Evolutionary conservation across 2,888 invertebrate genomes (phyloP).

Genomic region (Stenodema calcarata): DNA sequence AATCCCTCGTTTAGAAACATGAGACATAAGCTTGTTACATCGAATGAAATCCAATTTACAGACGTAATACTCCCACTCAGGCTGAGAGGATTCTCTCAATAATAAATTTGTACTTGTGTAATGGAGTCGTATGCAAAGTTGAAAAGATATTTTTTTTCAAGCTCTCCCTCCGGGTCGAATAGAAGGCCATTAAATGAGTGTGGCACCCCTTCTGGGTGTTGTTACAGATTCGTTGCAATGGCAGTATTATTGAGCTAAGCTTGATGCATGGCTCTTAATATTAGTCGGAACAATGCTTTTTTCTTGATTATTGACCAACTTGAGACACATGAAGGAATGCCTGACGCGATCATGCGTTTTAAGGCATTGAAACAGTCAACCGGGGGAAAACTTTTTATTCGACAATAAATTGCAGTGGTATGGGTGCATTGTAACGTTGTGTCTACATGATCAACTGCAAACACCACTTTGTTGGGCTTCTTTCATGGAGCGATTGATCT

Average conservation of each 20-base stretch:
- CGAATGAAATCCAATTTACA: not conserved
- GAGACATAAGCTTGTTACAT: not conserved
- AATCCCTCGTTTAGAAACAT: not conserved
- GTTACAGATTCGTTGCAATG: not conserved
- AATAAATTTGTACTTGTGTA: not conserved
- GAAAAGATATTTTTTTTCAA: not conserved
- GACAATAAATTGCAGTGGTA: no score
- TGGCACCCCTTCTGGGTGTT: not conserved
- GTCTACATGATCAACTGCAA: no score
- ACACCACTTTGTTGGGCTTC: no score
- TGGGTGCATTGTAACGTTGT: no score
- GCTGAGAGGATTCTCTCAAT: not conserved
- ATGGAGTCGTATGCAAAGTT: not conserved
- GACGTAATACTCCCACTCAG: not conserved
- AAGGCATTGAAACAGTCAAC: no score
- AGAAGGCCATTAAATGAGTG: not conserved
- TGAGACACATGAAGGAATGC: no score
- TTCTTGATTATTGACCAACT: no score
- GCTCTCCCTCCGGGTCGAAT: not conserved
- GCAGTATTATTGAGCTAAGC: not conserved
- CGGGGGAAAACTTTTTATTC: no score
- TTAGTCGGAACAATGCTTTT: not conserved
- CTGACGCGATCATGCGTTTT: no score
- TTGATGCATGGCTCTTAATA: not conserved
- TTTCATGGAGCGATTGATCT: no score